Evolutionary conservation across 2,113 vertebrate genomes (phyloP).

Genomic region (Salvator merianae): DNA sequence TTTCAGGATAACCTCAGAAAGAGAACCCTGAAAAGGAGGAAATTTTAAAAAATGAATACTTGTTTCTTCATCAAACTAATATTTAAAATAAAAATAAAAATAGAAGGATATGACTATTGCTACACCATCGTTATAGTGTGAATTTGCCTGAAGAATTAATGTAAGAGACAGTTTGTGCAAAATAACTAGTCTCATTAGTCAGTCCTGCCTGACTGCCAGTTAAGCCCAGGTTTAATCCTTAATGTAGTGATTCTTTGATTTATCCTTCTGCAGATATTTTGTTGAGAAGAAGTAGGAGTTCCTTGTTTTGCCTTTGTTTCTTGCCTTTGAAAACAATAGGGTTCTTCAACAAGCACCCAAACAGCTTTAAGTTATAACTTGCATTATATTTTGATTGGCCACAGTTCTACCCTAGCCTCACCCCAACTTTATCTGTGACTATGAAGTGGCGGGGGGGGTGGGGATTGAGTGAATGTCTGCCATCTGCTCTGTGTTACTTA

Average conservation of each 20-base stretch:
- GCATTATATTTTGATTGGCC: not conserved
- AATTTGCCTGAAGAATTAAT: not conserved
- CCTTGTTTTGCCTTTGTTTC: not conserved
- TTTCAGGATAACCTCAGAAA: no score
- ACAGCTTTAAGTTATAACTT: slow-evolving; percentile 6
- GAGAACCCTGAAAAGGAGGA: no score
- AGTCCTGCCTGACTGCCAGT: not conserved
- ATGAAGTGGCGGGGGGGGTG: slow-evolving; percentile 55
- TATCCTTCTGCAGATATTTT: not conserved
- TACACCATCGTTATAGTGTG: no score
- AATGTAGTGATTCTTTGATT: not conserved
- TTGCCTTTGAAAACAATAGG: not conserved
- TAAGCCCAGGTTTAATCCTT: not conserved
- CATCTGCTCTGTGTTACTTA: slow-evolving; percentile 89
- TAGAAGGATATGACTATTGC: no score
- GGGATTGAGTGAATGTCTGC: slow-evolving; percentile 75
- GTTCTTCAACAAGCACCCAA: not conserved
- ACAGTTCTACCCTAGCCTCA: slow-evolving; percentile 32
- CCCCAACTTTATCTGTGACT: slow-evolving; percentile 65
- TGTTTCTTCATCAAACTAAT: no score
- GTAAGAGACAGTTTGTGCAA: not conserved
- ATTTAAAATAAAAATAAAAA: no score
- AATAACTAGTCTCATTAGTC: not conserved
- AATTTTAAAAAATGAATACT: no score
- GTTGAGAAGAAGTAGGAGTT: not conserved